Evolutionary conservation across 2,113 vertebrate genomes (phyloP).

Genomic region (Clarias gariepinus): DNA sequence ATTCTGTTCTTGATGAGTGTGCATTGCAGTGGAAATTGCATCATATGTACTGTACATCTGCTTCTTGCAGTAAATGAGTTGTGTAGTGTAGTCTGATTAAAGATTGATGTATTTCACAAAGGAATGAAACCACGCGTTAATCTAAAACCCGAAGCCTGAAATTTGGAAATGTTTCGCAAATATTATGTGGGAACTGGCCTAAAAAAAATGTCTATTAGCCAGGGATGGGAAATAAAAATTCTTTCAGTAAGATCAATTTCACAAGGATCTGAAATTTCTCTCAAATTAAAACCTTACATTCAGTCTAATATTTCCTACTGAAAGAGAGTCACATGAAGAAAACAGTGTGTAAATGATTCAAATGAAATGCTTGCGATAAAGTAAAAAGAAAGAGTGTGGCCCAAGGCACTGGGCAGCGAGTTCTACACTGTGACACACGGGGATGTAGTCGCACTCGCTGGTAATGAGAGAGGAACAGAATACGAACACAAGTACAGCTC

Average conservation of each 20-base stretch:
- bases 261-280: background rate
- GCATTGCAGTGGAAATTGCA: no score
- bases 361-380: background rate
- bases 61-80: no score
- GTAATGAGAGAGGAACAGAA: constrained; percentile 46
- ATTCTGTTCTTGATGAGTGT: no score
- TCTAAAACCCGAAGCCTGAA: background rate
- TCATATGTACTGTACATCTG: no score
- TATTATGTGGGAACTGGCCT: background rate
- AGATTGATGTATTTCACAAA: no score
- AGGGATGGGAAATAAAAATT: background rate
- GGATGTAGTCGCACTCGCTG: constrained; percentile 18
- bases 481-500: constrained; percentile 31
- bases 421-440: constrained; percentile 39
- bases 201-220: background rate
- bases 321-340: background rate
- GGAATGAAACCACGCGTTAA: background rate
- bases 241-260: background rate
- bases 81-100: no score
- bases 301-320: background rate
- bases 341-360: background rate
- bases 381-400: constrained; percentile 30
- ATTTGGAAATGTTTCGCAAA: background rate
- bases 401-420: constrained; percentile 40
- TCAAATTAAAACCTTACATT: background rate